phyloP scores from a whole-genome alignment of 2,797 vertebrate genomes.

The Crax fasciolata region DNA sequence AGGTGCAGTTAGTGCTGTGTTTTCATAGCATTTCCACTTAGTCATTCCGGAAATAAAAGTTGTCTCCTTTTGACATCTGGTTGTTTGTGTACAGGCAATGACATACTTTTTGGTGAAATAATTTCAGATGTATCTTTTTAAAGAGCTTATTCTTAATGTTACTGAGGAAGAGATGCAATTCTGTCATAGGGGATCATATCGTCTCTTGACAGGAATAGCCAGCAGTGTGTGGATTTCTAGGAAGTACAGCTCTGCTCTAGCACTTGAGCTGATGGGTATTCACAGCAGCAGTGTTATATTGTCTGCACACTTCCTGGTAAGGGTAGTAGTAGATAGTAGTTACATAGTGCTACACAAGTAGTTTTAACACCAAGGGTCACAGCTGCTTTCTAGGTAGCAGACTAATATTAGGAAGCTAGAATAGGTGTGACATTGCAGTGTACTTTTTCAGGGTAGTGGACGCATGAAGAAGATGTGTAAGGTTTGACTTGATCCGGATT shows the following conservation, averaged over 20 bases:
- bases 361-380: background rate
- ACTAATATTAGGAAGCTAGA: background rate
- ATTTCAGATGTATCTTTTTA: background rate
- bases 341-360: no score
- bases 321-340: background rate
- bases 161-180: background rate
- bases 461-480: background rate
- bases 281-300: background rate
- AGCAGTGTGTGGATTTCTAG: background rate
- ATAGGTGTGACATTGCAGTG: background rate
- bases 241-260: background rate
- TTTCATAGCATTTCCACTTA: slow-evolving; percentile 56
- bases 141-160: background rate
- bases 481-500: background rate
- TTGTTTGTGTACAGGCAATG: background rate
- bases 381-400: background rate
- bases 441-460: background rate
- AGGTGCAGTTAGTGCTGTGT: slow-evolving; percentile 1
- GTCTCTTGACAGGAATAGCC: background rate
- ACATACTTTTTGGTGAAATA: background rate
- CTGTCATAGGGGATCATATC: rapidly evolving
- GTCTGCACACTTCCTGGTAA: background rate
- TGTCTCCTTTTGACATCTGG: slow-evolving; percentile 42
- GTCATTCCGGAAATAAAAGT: slow-evolving; percentile 18
- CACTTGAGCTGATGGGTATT: background rate